These are phyloP conservation scores for Sebastes elongatus DNA, from an alignment of 2,797 vertebrate genomes.

Conservation along the genomic window DNA sequence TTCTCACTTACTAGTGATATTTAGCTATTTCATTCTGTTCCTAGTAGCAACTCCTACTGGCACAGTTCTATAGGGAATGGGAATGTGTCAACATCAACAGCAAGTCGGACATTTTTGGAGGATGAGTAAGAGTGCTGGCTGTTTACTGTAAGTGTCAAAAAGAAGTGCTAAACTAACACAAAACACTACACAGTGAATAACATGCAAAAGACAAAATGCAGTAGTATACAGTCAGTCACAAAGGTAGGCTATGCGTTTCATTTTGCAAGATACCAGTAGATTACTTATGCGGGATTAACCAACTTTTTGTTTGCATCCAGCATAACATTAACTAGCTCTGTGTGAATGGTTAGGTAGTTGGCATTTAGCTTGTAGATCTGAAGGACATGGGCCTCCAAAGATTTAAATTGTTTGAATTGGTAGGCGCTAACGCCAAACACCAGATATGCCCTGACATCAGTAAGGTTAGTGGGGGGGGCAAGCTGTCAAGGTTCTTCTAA, in stretches of 20 bases:
- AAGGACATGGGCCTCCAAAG: too few relatives aligned
- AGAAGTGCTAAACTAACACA: neutral
- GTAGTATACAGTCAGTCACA: neutral
- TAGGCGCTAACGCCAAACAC: too few relatives aligned
- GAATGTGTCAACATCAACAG: neutral
- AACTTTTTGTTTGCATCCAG: neutral
- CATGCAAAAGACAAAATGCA: neutral
- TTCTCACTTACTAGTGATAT: neutral
- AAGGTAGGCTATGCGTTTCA: neutral
- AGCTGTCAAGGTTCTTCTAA: too few relatives aligned
- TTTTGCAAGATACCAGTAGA: neutral
- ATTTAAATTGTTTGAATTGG: too few relatives aligned
- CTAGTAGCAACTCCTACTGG: neutral
- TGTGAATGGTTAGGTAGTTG: too few relatives aligned
- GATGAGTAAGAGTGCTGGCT: neutral
- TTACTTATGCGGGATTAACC: neutral
- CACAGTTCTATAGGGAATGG: neutral
- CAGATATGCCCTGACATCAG: too few relatives aligned
- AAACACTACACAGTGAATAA: neutral
- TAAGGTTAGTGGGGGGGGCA: too few relatives aligned
- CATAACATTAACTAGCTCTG: fast-evolving
- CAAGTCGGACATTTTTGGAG: neutral
- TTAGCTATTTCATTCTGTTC: neutral
- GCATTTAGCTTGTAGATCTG: too few relatives aligned
- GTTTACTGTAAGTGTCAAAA: neutral